phyloP scores from a whole-genome alignment of 2,113 vertebrate species.

The Vicugna pacos region DNA sequence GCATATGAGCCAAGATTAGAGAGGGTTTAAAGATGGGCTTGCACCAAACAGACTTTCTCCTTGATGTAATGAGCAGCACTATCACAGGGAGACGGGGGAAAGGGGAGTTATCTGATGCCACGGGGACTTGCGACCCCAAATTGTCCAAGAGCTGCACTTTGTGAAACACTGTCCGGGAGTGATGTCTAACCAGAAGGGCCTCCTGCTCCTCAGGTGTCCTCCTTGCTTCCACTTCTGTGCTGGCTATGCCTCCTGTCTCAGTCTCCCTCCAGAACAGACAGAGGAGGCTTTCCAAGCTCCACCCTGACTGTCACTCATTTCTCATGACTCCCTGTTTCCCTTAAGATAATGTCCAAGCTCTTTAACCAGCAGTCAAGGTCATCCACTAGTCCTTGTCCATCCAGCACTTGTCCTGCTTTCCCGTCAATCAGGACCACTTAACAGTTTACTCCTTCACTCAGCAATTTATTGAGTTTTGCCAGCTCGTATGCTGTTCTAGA shows the following conservation, averaged over 20 bases:
- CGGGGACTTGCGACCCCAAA: not conserved
- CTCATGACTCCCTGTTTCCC: not conserved
- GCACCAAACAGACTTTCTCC: not conserved
- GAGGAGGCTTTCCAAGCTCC: not conserved
- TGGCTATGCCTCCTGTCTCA: not conserved
- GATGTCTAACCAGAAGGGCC: not conserved
- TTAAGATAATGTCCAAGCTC: not conserved
- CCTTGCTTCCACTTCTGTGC: not conserved
- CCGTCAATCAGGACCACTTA: not conserved
- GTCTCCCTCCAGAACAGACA: not conserved
- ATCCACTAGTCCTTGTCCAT: too few species aligned
- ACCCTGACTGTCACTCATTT: not conserved
- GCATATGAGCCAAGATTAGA: not conserved
- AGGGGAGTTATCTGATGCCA: not conserved
- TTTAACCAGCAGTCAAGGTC: not conserved
- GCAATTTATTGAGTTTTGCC: not conserved
- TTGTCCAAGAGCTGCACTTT: not conserved
- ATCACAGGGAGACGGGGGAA: not conserved
- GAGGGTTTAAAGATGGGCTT: not conserved
- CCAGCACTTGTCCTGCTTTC: not conserved
- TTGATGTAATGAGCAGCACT: not conserved
- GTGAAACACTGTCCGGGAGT: not conserved
- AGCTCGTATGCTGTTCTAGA: not conserved
- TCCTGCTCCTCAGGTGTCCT: not conserved
- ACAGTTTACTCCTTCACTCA: not conserved